A percentile compares a stretch with the other conserved stretches of the same genome.
Evolutionary conservation across 92 coral and sea anemone species (phyloP).

Genomic region (Montipora capitata): DNA sequence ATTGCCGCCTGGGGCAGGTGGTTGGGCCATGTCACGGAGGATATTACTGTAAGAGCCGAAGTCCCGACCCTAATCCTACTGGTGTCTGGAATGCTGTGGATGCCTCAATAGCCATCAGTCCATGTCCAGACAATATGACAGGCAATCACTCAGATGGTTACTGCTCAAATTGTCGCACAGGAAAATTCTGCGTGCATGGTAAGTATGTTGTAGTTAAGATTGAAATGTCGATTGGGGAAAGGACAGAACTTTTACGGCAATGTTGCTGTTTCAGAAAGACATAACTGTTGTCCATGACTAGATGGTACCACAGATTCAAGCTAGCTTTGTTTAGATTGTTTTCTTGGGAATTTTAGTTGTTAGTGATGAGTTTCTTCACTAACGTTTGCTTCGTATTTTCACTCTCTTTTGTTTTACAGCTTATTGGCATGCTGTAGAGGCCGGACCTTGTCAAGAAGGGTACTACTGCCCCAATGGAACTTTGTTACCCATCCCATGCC

Average conservation of each 20-base stretch:
- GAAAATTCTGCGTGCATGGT: conserved; percentile 19
- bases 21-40: conserved; percentile 92
- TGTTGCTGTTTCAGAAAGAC: too few species aligned
- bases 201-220: neutral
- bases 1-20: conserved; percentile 91
- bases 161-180: conserved; percentile 26
- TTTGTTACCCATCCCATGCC: conserved; percentile 90
- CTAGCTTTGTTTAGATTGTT: too few species aligned
- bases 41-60: conserved; percentile 94
- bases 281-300: too few species aligned
- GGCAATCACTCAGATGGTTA: neutral
- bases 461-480: conserved; percentile 96
- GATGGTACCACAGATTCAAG: too few species aligned
- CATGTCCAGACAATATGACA: neutral
- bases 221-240: too few species aligned
- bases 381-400: conserved; percentile 8
- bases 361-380: too few species aligned
- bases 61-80: conserved; percentile 96
- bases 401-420: conserved; percentile 68
- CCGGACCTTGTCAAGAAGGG: conserved; percentile 95
- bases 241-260: too few species aligned
- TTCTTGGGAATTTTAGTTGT: too few species aligned
- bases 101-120: conserved; percentile 1
- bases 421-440: conserved; percentile 78
- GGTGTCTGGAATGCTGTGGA: conserved; percentile 33